Base-by-base conservation (phyloP, 1,140 invertebrate genomes). In the Hormaphis cornu region DNA sequence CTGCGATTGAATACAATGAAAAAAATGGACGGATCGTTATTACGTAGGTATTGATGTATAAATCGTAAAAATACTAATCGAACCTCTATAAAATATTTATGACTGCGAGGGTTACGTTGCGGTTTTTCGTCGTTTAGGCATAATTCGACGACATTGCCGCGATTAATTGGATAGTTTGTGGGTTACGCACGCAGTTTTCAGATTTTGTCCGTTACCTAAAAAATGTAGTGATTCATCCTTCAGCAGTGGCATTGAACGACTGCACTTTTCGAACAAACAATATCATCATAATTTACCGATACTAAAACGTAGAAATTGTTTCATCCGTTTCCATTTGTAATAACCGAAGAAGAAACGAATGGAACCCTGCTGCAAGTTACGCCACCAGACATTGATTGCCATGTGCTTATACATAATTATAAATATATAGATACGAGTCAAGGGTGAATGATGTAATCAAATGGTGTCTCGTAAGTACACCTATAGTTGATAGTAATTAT, bases 111-210 rank as follows among this genome's bases (percentile, higher is more conserved):
- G 35, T 24, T 58, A 58, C 22, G 54, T 58, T 58, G 35, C n/a
- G 54, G 54, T 22, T 16, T n/a, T 58, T n/a, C 35, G 54, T 22
- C 35, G 40, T 24, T 58, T 24, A n/a, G n/a, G n/a, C n/a, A n/a
- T n/a, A n/a, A n/a, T n/a, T n/a, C n/a, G n/a, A n/a, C n/a, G 54
- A 40, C 54, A 58, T 58, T 58, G 54, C 35, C 20, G 20, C 35
- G 12, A 40, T 14, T n/a, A n/a, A n/a, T n/a, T n/a, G n/a, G n/a
- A n/a, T n/a, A n/a, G 35, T 18, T 40, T 58, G 54, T 58, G 33
- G 54, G 54, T 58, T 22, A 40, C 20, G 53, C 54, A 56, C 10
- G 9, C 22, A 35, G n/a, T 58, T n/a, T n/a, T 58, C 6, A 22
- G 9, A 37, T 58, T 40, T 58, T 58, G 20, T 24, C 26, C 2